Evolutionary conservation across 2,888 invertebrate species (phyloP), one percentile per base, ranked within the genome.

Genomic region (Callyntrura sp.): DNA sequence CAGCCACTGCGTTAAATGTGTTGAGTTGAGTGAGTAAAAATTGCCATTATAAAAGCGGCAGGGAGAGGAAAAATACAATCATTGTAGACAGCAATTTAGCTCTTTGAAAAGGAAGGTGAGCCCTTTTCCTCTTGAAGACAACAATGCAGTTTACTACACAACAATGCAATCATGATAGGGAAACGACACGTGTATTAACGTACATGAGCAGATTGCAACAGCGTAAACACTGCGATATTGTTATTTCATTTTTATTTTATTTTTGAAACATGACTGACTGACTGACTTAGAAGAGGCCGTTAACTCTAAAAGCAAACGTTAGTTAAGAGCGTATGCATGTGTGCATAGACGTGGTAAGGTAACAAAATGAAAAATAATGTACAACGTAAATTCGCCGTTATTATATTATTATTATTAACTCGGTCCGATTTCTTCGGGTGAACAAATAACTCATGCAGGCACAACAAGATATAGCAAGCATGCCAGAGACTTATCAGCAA

Each of bases 71-170:
- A 73, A 82, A 17, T 57, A 48, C 60, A 82, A 88, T 88, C 60
- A 86, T 65, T 81, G 76, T 45, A 73, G 73, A 17, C n/a, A 82
- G 88, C 60, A 88, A 88, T 73, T 88, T 88, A 82, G 73, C 81
- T 88, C 45, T 48, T 82, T 85, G 82, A 82, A 88, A 88, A 88
- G 88, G 88, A 88, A 88, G 88, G 82, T 88, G 88, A 88, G 62
- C 73, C 82, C 65, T 85, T 35, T 88, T 88, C 88, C 88, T 82
- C 76, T 73, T 51, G 28, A 73, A 35, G 14, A 87, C 68, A 87
- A 62, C 76, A 48, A 65, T 76, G 35, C 28, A 55, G 14, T 78
- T 55, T 78, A 35, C 25, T 70, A 35, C 35, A 35, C 35, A 35
- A 35, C 62, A 62, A 25, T 25, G n/a, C 17, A 83, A 83, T 45